Conservation (phyloP, 2,888 invertebrate species). For the Volucella inanis region DNA sequence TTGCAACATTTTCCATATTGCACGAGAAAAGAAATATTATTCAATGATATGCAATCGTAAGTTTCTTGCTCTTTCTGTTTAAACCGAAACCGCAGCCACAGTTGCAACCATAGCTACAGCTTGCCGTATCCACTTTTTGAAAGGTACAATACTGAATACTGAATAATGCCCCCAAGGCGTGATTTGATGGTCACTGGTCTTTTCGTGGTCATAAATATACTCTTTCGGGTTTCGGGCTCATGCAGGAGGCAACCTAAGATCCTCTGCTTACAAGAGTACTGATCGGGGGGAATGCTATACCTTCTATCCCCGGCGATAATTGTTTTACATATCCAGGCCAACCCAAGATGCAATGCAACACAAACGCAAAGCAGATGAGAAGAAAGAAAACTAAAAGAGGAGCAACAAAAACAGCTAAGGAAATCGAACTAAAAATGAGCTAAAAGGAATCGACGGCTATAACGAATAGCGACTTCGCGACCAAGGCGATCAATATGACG, state of each 20-base stretch:
- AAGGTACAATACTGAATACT: conserved; percentile 71
- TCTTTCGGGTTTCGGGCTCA: conserved; percentile 49
- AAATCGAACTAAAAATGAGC: conserved; percentile 68
- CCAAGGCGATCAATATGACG: conserved; percentile 67
- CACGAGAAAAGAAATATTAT: conserved; percentile 47
- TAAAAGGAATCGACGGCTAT: conserved; percentile 68
- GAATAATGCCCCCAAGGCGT: conserved; percentile 73
- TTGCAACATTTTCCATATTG: conserved; percentile 69
- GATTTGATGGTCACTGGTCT: conserved; percentile 74
- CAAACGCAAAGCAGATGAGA: conserved; percentile 16
- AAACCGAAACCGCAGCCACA: conserved; percentile 7
- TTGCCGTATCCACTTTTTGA: conserved; percentile 53
- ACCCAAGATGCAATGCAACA: conserved; percentile 39
- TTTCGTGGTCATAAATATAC: conserved; percentile 73
- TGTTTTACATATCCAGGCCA: conserved; percentile 69
- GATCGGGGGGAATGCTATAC: background rate
- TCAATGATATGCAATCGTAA: conserved; percentile 69
- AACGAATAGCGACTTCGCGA: conserved; percentile 68
- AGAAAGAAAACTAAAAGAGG: background rate
- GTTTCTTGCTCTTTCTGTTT: conserved; percentile 48
- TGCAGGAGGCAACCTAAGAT: conserved; percentile 38
- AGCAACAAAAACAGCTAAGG: conserved; percentile 12
- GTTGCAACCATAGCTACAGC: background rate
- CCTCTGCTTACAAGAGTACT: background rate
- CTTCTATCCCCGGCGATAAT: conserved; percentile 63